These are phyloP conservation scores for Pandemis cinnamomeana DNA, from an alignment of 2,888 invertebrate species.

Conservation along the genomic window DNA sequence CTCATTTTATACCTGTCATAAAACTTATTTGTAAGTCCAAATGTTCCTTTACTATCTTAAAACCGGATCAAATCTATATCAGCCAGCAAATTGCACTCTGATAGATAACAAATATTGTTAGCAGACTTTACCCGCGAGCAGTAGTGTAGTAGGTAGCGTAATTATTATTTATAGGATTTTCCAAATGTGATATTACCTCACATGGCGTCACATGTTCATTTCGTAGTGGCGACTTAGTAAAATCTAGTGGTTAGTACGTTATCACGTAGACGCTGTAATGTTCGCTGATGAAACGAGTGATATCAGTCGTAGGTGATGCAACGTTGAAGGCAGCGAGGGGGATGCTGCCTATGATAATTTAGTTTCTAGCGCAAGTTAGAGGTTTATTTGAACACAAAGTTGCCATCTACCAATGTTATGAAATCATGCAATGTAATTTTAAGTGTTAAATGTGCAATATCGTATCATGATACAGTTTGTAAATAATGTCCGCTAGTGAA, in stretches of 20 bases:
- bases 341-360: conserved; percentile 2
- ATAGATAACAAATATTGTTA: conserved; percentile 15
- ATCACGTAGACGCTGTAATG: conserved; percentile 16
- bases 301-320: neutral
- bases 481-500: conserved; percentile 60
- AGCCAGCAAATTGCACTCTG: conserved; percentile 18
- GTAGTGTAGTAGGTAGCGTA: conserved; percentile 62
- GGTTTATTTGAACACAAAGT: conserved; percentile 55
- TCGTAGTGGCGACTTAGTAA: conserved; percentile 44
- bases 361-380: conserved; percentile 35
- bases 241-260: conserved; percentile 31
- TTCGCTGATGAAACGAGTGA: conserved; percentile 8
- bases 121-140: conserved; percentile 52
- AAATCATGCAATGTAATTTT: conserved; percentile 73
- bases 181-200: conserved; percentile 73
- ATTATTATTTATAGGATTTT: conserved; percentile 63
- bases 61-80: conserved; percentile 31
- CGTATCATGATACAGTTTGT: conserved; percentile 64
- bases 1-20: conserved; percentile 16
- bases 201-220: conserved; percentile 53
- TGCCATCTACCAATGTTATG: conserved; percentile 68
- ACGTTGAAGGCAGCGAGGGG: conserved; percentile 7
- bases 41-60: conserved; percentile 26
- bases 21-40: conserved; percentile 21
- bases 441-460: conserved; percentile 83